These are phyloP conservation scores for Ryuthela nishihirai DNA, from an alignment of 2,888 invertebrate genomes.

Conservation along the genomic window DNA sequence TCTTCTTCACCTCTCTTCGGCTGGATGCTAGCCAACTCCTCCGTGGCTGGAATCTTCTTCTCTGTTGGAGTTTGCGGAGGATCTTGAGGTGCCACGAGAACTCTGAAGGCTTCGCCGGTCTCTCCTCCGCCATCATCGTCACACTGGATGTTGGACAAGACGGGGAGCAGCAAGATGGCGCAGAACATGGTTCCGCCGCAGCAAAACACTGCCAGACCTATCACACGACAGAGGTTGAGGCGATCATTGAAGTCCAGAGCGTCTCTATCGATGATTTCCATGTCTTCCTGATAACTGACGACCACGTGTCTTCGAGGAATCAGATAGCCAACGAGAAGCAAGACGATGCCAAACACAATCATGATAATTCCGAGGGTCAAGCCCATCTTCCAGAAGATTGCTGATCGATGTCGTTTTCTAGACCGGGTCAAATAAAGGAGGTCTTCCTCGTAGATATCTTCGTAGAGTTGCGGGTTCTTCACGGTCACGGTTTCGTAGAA, in stretches of 20 bases:
- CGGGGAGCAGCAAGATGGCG: constrained; percentile 53
- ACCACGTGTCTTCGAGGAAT: constrained; percentile 52
- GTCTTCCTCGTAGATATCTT: constrained; percentile 47
- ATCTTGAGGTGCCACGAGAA: constrained; percentile 1
- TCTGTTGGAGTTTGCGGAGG: constrained; percentile 3
- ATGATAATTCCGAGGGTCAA: constrained; percentile 52
- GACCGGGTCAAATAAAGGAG: constrained; percentile 43
- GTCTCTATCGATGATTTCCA: constrained; percentile 50
- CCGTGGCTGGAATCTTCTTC: constrained; percentile 47
- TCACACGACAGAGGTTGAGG: constrained; percentile 53
- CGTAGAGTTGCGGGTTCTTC: constrained; percentile 44
- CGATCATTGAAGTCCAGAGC: constrained; percentile 53
- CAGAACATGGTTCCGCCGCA: constrained; percentile 53
- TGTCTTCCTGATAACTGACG: constrained; percentile 48
- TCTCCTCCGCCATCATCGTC: neutral
- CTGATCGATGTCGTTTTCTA: constrained; percentile 38
- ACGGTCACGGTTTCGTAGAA: constrained; percentile 52
- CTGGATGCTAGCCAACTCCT: constrained; percentile 49
- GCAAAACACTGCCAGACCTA: constrained; percentile 54
- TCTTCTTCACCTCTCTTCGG: constrained; percentile 46
- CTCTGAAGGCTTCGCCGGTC: constrained; percentile 2
- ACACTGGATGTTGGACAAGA: constrained; percentile 46
- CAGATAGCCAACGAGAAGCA: constrained; percentile 54
- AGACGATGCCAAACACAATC: constrained; percentile 53
- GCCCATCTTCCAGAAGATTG: constrained; percentile 53